Evolutionary conservation across 2,113 vertebrate genomes (phyloP), one percentile per base, ranked within the genome.

Genomic region (Rhinolophus sinicus): DNA sequence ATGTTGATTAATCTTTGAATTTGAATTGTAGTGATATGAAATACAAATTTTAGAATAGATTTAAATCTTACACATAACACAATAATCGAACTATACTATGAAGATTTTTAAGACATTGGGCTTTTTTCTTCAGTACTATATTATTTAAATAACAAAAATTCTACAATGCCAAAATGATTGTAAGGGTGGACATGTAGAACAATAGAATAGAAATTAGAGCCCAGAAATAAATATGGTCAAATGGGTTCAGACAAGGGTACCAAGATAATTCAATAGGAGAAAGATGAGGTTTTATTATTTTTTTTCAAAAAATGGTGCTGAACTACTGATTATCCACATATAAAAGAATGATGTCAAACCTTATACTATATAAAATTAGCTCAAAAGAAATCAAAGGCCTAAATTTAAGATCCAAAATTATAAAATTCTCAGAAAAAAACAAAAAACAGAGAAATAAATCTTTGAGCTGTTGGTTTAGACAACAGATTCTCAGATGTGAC

Each of bases 101-200:
- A 73, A 85, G 16, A 81, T 84, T 86, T 5, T 70, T 75, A 85
- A 58, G 18, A 91, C 50, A 58, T 4, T 58, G 19, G 14, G 5
- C 11, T 47, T 80, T 93, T 52, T 75, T n/a, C 35, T 85, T 94
- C 33, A 81, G 5, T 35, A 69, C 24, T 10, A 75, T 14, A 85
- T 30, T 62, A 56, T 75, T 81, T 87, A 92, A 88, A 35, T 52
- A 64, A 65, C 15, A 75, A 56, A 85, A 96, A 75, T 85, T 92
- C 5, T 69, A 16, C 9, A 81, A 58, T 69, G 44, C 13, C 28
- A 85, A 93, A 89, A 9, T 92, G 58, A 83, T 84, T 80, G 26
- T 9, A 7, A 24, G 47, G 21, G 22, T 47, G 65, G 18, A 69
- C 26, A 67, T 44, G 33, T 10, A 21, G 12, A 89, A 95, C 38